phyloP scores from a whole-genome alignment of 2,113 vertebrate species.

The Ibidorhyncha struthersii region DNA sequence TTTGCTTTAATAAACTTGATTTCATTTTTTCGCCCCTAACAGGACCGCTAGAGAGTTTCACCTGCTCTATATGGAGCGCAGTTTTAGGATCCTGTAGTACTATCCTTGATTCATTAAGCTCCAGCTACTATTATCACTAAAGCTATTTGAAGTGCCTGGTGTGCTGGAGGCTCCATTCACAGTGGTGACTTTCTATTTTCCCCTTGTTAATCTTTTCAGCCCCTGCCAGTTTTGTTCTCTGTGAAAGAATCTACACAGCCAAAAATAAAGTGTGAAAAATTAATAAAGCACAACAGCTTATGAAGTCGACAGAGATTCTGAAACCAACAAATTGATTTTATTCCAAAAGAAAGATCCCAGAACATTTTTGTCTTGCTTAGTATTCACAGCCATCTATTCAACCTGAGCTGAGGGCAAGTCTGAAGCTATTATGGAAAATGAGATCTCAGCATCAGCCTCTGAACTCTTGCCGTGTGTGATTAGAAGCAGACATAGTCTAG shows the following conservation, averaged over 20 bases:
- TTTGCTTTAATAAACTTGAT: background rate
- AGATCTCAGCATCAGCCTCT: constrained; percentile 5
- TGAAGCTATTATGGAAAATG: background rate
- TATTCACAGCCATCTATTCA: background rate
- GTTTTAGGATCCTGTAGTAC: background rate
- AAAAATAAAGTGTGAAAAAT: constrained; percentile 29
- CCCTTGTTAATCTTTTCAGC: background rate
- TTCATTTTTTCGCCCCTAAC: background rate
- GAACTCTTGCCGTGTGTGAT: background rate
- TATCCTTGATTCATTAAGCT: background rate
- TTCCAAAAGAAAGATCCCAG: background rate
- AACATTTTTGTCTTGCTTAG: background rate
- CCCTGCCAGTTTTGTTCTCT: background rate
- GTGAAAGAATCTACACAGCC: background rate
- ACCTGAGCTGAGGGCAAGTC: background rate
- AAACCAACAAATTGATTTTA: constrained; percentile 12
- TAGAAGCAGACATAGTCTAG: background rate
- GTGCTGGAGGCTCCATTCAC: background rate
- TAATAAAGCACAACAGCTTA: background rate
- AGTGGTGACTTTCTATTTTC: background rate
- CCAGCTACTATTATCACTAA: background rate
- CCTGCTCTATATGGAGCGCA: background rate
- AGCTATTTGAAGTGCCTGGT: background rate
- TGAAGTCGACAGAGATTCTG: background rate
- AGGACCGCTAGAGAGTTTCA: background rate